Evolutionary conservation across 2,888 invertebrate species (phyloP).

Genomic region (Augochlorella aurata): DNA sequence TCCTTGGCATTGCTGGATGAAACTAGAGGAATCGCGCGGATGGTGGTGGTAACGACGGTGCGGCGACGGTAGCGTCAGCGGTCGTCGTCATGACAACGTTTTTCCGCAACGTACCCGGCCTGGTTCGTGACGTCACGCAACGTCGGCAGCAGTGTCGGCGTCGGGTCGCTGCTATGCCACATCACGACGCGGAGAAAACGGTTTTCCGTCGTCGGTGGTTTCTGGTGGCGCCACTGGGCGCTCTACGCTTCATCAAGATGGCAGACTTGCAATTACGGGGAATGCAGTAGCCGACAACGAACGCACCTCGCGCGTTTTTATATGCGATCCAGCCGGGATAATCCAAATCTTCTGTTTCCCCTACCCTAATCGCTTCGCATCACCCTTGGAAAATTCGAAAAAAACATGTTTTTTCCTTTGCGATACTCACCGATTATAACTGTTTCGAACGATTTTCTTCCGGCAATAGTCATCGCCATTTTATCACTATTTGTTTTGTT

Average conservation of each 20-base stretch:
- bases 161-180: conserved; percentile 54
- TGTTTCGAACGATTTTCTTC: not conserved
- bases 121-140: conserved; percentile 78
- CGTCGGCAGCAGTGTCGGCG: conserved; percentile 69
- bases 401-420: not conserved
- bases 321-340: not conserved
- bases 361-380: not conserved
- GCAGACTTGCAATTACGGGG: conserved; percentile 55
- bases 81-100: conserved; percentile 79
- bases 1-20: conserved; percentile 65
- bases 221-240: conserved; percentile 62
- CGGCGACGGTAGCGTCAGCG: conserved; percentile 70
- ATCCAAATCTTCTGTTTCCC: not conserved
- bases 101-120: conserved; percentile 80
- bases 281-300: conserved; percentile 28
- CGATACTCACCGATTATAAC: not conserved
- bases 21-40: conserved; percentile 26
- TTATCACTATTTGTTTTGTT: too few species aligned
- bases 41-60: conserved; percentile 53
- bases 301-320: not conserved
- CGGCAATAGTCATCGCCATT: not conserved
- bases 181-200: conserved; percentile 50
- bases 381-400: not conserved
- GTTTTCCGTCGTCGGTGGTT: conserved; percentile 49
- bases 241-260: conserved; percentile 57